Evolutionary conservation across 1,140 invertebrate genomes (phyloP), one percentile per base, ranked within the genome.

Genomic region (Subanguina moxae): DNA sequence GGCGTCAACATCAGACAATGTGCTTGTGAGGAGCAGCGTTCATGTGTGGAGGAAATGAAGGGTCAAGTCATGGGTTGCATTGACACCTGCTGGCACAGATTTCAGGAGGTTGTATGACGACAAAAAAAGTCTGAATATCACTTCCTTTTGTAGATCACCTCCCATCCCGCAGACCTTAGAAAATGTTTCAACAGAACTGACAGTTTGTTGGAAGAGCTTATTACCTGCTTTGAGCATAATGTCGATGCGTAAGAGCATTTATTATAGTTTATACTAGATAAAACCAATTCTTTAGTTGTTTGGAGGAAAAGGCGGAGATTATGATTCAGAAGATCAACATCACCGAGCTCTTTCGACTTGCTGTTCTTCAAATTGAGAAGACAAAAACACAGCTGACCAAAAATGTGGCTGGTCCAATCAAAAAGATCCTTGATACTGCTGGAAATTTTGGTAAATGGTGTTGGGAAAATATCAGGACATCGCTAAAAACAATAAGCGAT

Each of bases 311-410:
- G 1, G 9, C 28, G 30, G 62, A 45, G 17, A 66, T 11, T 15
- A n/a, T 68, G 48, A 78, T 76, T 25, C 68, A 30, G 27, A 71
- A 80, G 61, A 68, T 80, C 17, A 80, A 77, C 65, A 77, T 77
- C 61, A 62, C 73, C 5, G 80, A 77, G 65, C 62, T 77, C 64
- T 80, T 77, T 32, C 46, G 62, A 19, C 56, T 80, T 43, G 76
- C 71, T 21, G 75, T 78, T 17, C 70, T 77, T 1, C 64, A 67
- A 25, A 77, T 77, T 56, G 64, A 64, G 1, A 78, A 74, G 32
- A 76, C 71, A 15, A 71, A 69, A 46, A 43, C 13, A 42, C 74
- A 76, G 23, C 25, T 71, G 19, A 69, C 65, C 19, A 78, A 78
- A 61, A 77, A 25, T 38, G 38, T 78, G n/a, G 32, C 76, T 21